Evolutionary conservation across 2,113 vertebrate genomes (phyloP).

Genomic region (Polypterus senegalus): DNA sequence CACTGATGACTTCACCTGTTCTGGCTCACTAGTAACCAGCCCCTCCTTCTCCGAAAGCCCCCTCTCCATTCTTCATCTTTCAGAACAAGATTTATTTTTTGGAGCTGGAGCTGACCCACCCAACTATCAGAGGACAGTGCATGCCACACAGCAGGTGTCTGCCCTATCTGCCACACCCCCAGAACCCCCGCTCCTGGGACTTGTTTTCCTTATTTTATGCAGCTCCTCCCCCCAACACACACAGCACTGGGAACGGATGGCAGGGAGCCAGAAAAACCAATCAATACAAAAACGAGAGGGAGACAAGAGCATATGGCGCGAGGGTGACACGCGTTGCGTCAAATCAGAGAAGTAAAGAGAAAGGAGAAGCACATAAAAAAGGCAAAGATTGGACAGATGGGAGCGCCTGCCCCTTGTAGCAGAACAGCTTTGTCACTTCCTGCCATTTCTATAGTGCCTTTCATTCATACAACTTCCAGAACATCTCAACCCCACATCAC

Average conservation of each 20-base stretch:
- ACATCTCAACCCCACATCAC: not conserved
- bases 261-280: conserved; percentile 49
- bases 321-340: not conserved
- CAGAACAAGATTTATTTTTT: conserved; percentile 14
- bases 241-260: conserved; percentile 37
- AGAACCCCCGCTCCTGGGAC: conserved; percentile 17
- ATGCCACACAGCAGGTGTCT: too few relatives aligned
- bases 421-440: not conserved
- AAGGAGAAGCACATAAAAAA: not conserved
- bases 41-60: conserved; percentile 7
- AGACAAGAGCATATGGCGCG: not conserved
- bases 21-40: not conserved
- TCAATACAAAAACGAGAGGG: conserved; percentile 29
- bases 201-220: conserved; percentile 27
- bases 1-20: too few relatives aligned
- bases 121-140: too few relatives aligned
- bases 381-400: not conserved
- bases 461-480: not conserved
- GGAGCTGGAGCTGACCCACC: too few relatives aligned
- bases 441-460: not conserved
- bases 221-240: conserved; percentile 26
- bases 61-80: conserved; percentile 28
- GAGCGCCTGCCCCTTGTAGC: not conserved
- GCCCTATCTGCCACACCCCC: not conserved
- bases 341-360: not conserved